Evolutionary conservation across 2,888 invertebrate genomes (phyloP).

Genomic region (Cephus spinipes): DNA sequence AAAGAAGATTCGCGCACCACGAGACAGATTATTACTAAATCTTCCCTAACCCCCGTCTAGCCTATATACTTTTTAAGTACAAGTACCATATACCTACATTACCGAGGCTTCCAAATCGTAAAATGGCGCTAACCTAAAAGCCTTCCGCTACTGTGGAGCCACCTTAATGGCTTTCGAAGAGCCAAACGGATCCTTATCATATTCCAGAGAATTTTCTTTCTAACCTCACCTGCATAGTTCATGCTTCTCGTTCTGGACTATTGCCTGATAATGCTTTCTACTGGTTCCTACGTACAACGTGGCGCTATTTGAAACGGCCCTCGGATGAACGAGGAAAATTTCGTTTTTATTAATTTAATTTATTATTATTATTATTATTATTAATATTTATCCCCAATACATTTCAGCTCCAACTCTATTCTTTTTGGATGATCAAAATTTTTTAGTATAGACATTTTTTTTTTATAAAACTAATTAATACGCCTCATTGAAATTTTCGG

Average conservation of each 20-base stretch:
- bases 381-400: slow-evolving; percentile 25
- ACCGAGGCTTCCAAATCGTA: not conserved
- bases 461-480: not conserved
- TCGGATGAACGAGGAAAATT: not conserved
- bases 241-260: not conserved
- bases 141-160: not conserved
- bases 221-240: not conserved
- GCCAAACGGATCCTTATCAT: not conserved
- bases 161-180: not conserved
- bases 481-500: slow-evolving; percentile 5
- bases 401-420: not conserved
- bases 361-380: no score
- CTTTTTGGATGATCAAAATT: no score
- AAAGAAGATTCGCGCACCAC: not conserved
- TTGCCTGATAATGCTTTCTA: not conserved
- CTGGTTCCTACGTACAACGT: not conserved
- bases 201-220: not conserved
- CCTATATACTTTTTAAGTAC: not conserved
- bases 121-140: not conserved
- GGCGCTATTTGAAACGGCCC: not conserved
- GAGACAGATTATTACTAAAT: not conserved
- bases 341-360: no score
- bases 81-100: not conserved
- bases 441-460: not conserved
- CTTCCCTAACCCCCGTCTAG: not conserved